Evolutionary conservation across 1,140 invertebrate species (phyloP), one percentile per base, ranked within the genome.

Genomic region (Galendromus occidentalis): DNA sequence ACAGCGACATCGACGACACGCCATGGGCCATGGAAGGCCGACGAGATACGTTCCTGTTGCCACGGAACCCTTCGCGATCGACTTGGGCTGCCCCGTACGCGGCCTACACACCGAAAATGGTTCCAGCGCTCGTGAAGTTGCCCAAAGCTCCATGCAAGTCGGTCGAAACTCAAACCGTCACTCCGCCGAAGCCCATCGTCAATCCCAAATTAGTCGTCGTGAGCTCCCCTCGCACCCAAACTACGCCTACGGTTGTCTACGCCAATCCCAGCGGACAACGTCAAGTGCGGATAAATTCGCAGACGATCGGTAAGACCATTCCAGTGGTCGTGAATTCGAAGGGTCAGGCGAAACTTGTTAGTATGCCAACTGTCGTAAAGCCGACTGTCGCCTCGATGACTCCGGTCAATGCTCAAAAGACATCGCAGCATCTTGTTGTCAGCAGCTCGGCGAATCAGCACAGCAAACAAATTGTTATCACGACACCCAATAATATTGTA

Each of bases 1-100:
- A 25, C 33, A 33, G 51, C 14, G 51, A 59, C 25, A 59, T 22
- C 14, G 51, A 59, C 51, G 51, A 59, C 25, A 59, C 51, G 33
- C 14, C 51, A 18, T 59, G 51, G 51, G 51, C 51, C 14, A 59
- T 59, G 51, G 51, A 59, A 25, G 51, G 51, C 33, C 51, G 51
- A 18, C 51, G 51, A 22, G 51, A 59, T 33, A 59, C 51, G 51
- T 59, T 59, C 22, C 9, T 59, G 22, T 33, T 59, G 51, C 51
- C 51, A 25, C 51, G 51, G 22, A 59, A 59, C 14, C 51, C 14
- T 17, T 22, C 51, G 17, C 51, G 51, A 22, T 25, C 51, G 12
- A 59, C 51, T 4, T 33, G 25, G 22, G 17, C 51, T 17, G 51
- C 22, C 2, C 51, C 51, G 12, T 59, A 59, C 51, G 51, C 51